phyloP scores from a whole-genome alignment of 2,797 vertebrate genomes.

The Merluccius polli region DNA sequence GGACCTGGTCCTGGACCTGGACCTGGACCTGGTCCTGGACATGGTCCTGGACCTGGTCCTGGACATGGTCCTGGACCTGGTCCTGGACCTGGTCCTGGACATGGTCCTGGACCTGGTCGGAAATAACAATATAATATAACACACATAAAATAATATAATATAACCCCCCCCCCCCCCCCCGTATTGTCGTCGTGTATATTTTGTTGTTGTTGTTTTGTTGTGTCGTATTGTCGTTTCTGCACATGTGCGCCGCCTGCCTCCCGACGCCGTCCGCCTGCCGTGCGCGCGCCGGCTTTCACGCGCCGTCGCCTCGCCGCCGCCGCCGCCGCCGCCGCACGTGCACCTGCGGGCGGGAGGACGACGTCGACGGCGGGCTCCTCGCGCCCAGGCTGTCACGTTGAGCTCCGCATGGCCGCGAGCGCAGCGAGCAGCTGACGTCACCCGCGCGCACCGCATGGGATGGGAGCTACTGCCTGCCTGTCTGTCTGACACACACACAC shows the following conservation, averaged over 20 bases:
- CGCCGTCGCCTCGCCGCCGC: no score
- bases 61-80: no score
- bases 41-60: no score
- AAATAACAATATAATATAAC: no score
- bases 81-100: no score
- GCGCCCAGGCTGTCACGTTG: constrained; percentile 66
- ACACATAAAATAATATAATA: no score
- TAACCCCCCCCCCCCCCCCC: no score
- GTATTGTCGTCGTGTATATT: no score
- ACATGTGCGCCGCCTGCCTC: neutral
- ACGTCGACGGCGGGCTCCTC: constrained; percentile 18
- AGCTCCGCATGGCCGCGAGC: constrained; percentile 66
- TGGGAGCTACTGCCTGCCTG: constrained; percentile 36
- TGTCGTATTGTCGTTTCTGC: no score
- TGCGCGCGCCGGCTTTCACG: constrained; percentile 62
- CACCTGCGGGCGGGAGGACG: constrained; percentile 47
- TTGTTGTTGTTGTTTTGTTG: neutral
- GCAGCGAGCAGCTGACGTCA: constrained; percentile 60
- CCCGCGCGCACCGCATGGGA: constrained; percentile 16
- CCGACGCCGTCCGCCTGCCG: constrained; percentile 45
- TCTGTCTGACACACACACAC: neutral
- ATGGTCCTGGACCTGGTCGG: no score
- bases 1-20: no score
- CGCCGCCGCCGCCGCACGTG: constrained; percentile 62
- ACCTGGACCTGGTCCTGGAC: no score